Percentiles rank a stretch among this genome's conserved stretches.
Evolutionary conservation across 1,140 invertebrate species (phyloP).

Genomic region (Sitodiplosis mosellana): DNA sequence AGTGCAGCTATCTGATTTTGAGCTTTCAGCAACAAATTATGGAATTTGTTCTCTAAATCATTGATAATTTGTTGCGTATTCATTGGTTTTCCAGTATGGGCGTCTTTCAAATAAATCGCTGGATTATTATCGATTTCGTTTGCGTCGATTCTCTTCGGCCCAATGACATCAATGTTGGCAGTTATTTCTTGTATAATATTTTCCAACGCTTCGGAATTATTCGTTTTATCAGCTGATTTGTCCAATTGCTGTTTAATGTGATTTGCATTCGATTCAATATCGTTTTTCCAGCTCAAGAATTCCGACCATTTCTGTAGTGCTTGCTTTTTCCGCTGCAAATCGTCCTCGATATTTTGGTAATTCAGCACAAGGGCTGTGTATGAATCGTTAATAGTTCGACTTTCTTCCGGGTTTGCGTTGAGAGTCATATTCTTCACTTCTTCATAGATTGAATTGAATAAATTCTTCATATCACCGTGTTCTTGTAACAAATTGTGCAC

Average conservation of each 20-base stretch:
- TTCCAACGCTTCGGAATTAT: conserved; percentile 37
- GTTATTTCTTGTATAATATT: conserved; percentile 47
- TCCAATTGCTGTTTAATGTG: conserved; percentile 65
- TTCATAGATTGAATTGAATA: conserved; percentile 54
- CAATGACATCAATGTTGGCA: conserved; percentile 39
- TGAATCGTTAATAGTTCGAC: conserved; percentile 46
- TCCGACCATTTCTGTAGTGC: conserved; percentile 68
- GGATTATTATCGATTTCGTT: conserved; percentile 44
- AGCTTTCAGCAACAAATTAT: conserved; percentile 41
- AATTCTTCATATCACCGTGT: conserved; percentile 55
- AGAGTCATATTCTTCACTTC: conserved; percentile 60
- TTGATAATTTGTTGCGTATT: conserved; percentile 46
- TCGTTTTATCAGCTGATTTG: conserved; percentile 40
- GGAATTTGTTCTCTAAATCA: conserved; percentile 47
- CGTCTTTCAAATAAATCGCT: conserved; percentile 46
- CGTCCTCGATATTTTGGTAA: conserved; percentile 57
- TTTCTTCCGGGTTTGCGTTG: conserved; percentile 48
- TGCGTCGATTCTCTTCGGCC: conserved; percentile 47
- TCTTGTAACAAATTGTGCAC: conserved; percentile 63
- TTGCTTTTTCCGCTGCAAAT: conserved; percentile 51
- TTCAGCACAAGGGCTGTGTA: conserved; percentile 53
- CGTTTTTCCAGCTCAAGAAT: conserved; percentile 60
- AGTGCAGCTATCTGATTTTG: conserved; percentile 42
- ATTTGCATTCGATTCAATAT: conserved; percentile 58
- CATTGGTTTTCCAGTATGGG: conserved; percentile 41